Evolutionary conservation across 1,140 invertebrate genomes (phyloP).

Genomic region (Pachypsylla venusta): DNA sequence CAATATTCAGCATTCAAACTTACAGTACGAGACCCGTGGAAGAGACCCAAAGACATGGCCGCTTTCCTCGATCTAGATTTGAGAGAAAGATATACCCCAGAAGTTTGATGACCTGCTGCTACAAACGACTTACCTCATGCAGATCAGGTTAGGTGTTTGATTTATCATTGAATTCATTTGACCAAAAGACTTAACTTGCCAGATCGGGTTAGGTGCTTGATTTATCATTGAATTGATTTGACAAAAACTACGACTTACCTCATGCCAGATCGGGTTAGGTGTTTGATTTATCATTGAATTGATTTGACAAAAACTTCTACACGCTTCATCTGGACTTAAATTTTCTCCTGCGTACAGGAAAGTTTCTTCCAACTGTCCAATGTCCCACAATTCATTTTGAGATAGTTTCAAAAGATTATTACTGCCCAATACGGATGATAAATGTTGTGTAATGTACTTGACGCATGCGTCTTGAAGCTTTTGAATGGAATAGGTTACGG

Average conservation of each 20-base stretch:
- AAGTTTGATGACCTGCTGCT: too few relatives aligned
- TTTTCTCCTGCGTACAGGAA: conserved; percentile 44
- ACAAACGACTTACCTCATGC: conserved; percentile 30
- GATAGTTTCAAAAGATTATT: conserved; percentile 36
- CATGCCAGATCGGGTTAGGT: conserved; percentile 30
- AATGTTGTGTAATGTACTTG: conserved; percentile 47
- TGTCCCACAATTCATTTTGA: conserved; percentile 46
- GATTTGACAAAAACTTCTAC: conserved; percentile 43
- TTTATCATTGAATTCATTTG: neutral
- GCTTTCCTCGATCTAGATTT: too few relatives aligned
- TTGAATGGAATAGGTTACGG: conserved; percentile 38
- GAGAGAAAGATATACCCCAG: too few relatives aligned
- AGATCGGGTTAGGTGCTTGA: conserved; percentile 24
- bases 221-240: neutral
- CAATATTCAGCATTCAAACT: too few relatives aligned
- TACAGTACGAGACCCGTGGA: too few relatives aligned
- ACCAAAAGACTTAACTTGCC: conserved; percentile 27
- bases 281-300: conserved; percentile 32
- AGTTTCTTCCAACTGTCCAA: conserved; percentile 47
- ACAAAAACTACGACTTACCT: conserved; percentile 31
- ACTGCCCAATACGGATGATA: conserved; percentile 39
- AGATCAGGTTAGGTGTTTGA: conserved; percentile 24
- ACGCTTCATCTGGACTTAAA: conserved; percentile 51
- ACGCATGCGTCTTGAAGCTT: conserved; percentile 49
- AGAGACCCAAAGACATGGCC: too few relatives aligned